These are phyloP conservation scores for Manacus vitellinus DNA, from an alignment of 2,113 vertebrate genomes.

Conservation along the genomic window DNA sequence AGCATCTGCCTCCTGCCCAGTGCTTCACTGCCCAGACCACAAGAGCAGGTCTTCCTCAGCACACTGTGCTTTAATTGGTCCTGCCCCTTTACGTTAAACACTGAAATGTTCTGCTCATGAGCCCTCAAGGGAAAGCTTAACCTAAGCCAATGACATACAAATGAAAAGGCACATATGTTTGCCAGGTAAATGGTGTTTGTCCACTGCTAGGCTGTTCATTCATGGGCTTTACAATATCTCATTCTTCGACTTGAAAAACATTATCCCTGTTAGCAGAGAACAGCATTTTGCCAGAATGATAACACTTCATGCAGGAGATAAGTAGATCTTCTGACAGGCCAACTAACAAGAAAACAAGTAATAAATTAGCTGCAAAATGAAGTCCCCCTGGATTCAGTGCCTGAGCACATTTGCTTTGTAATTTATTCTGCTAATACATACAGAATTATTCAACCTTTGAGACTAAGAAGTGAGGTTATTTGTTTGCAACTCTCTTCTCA, in stretches of 20 bases:
- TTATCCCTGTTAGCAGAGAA: background rate
- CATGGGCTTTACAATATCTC: background rate
- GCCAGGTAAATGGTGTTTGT: background rate
- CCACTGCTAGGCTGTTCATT: background rate
- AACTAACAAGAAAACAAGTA: background rate
- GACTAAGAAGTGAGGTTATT: background rate
- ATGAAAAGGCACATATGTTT: background rate
- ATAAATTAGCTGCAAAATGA: background rate
- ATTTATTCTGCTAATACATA: constrained; percentile 4
- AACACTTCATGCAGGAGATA: background rate
- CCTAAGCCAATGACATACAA: background rate
- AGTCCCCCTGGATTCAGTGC: background rate
- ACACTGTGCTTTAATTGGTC: background rate
- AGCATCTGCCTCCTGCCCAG: background rate
- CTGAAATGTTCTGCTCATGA: background rate
- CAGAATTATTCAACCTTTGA: background rate
- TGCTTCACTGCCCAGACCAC: accelerated
- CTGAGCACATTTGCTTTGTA: background rate
- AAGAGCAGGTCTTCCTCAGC: accelerated
- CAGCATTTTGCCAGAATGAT: background rate
- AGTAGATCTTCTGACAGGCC: background rate
- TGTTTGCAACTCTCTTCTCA: background rate
- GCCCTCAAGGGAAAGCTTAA: background rate
- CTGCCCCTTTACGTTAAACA: background rate
- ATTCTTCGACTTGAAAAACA: background rate